Conservation (phyloP, 1,140 invertebrate species). For the Listronotus bonariensis region DNA sequence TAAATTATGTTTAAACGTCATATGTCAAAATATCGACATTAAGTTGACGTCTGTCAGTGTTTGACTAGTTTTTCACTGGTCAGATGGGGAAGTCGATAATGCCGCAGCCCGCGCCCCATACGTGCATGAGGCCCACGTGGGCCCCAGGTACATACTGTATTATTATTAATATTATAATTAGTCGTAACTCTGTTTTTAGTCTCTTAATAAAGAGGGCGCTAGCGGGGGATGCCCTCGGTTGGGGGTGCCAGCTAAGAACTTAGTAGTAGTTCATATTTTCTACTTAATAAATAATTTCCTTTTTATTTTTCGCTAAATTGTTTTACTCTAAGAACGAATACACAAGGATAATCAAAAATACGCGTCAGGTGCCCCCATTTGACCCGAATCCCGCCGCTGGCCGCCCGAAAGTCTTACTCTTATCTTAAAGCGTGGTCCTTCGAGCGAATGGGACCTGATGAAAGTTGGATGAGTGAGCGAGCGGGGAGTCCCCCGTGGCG, state of each 20-base stretch:
- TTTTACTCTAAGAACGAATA: not conserved
- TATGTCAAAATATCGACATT: too few relatives aligned
- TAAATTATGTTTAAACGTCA: too few relatives aligned
- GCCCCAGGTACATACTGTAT: conserved; percentile 52
- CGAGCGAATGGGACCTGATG: conserved; percentile 5
- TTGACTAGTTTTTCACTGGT: not conserved
- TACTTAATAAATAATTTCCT: not conserved
- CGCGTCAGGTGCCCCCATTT: conserved; percentile 5
- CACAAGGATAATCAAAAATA: conserved; percentile 9
- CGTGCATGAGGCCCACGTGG: conserved; percentile 21
- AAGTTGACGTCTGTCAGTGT: too few relatives aligned
- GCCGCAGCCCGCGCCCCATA: conserved; percentile 24
- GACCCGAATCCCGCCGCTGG: not conserved
- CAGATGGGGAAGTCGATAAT: not conserved
- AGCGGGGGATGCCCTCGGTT: not conserved
- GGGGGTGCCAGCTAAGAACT: not conserved
- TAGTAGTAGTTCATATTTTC: not conserved
- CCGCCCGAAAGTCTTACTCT: conserved; percentile 17
- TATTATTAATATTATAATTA: conserved; percentile 53
- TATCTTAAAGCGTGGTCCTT: conserved; percentile 20
- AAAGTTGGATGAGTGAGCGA: conserved; percentile 3
- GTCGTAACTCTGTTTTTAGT: conserved; percentile 50
- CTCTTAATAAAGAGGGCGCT: conserved; percentile 20
- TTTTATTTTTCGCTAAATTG: not conserved
- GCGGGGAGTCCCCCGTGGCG: conserved; percentile 10